phyloP scores from a whole-genome alignment of 1,140 invertebrate genomes.

The Drosophila takahashii region DNA sequence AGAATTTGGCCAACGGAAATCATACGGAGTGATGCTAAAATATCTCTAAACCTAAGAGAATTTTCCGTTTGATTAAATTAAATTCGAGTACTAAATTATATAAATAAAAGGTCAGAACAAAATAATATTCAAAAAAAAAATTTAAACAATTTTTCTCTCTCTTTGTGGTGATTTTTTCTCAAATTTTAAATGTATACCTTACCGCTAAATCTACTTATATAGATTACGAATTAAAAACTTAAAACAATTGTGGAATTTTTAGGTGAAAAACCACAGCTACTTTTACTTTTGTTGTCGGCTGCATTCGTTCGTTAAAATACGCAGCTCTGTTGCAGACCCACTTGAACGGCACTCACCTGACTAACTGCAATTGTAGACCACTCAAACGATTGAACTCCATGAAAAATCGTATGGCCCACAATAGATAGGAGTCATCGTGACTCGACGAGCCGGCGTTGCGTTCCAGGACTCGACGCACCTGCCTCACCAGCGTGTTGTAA shows the following conservation, averaged over 20 bases:
- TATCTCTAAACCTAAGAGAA: too few relatives aligned
- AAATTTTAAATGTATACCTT: too few relatives aligned
- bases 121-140: too few relatives aligned
- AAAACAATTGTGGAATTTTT: neutral
- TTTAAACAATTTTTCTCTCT: too few relatives aligned
- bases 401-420: conserved; percentile 97
- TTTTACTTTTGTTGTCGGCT: neutral
- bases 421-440: conserved; percentile 96
- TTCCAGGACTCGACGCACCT: conserved; percentile 83
- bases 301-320: neutral
- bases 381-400: conserved; percentile 97
- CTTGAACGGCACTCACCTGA: conserved; percentile 88
- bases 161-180: too few relatives aligned
- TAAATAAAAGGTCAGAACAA: neutral
- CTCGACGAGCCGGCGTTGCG: conserved; percentile 84
- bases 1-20: conserved; percentile 54
- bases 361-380: conserved; percentile 93
- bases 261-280: neutral
- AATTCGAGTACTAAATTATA: neutral
- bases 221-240: neutral
- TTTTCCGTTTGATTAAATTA: too few relatives aligned
- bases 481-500: conserved; percentile 89
- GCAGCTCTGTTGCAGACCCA: neutral
- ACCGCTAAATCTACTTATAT: neutral
- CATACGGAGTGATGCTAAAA: conserved; percentile 20